phyloP scores from a whole-genome alignment of 2,113 vertebrate genomes.

The Bos javanicus region DNA sequence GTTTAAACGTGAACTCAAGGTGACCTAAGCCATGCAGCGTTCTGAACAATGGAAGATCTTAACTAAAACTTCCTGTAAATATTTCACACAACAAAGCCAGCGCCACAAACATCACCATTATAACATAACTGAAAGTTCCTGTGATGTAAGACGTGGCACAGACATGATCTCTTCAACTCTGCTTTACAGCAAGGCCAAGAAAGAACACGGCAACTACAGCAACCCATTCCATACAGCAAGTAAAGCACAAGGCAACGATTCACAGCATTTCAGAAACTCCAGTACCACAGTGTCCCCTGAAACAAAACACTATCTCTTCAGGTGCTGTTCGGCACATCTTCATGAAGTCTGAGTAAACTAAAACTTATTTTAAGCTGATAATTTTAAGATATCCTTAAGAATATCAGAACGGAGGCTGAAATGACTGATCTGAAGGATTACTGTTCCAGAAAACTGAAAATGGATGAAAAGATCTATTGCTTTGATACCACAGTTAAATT shows the following conservation, averaged over 20 bases:
- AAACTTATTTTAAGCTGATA: constrained; percentile 29
- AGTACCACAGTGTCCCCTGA: neutral
- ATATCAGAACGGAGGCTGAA: neutral
- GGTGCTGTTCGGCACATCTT: neutral
- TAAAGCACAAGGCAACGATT: neutral
- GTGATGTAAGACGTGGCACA: constrained; percentile 36
- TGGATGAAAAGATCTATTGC: neutral
- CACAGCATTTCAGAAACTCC: neutral
- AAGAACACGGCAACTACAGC: neutral
- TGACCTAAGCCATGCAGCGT: constrained; percentile 33
- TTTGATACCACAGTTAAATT: neutral
- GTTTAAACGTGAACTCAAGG: constrained; percentile 62
- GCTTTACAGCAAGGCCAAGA: constrained; percentile 19
- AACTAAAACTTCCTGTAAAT: constrained; percentile 67
- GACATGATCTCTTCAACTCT: constrained; percentile 1
- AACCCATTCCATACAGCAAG: constrained; percentile 16
- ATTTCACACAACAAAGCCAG: constrained; percentile 53
- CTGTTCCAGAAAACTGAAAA: constrained; percentile 13
- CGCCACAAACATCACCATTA: constrained; percentile 43
- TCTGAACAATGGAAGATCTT: constrained; percentile 60
- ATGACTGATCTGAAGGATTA: constrained; percentile 17
- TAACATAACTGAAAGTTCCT: constrained; percentile 55
- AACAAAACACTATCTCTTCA: neutral
- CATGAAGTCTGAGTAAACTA: neutral
- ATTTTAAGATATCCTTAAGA: constrained; percentile 2